Base-by-base conservation (phyloP, 2,797 vertebrate species). In the Falco berigora region DNA sequence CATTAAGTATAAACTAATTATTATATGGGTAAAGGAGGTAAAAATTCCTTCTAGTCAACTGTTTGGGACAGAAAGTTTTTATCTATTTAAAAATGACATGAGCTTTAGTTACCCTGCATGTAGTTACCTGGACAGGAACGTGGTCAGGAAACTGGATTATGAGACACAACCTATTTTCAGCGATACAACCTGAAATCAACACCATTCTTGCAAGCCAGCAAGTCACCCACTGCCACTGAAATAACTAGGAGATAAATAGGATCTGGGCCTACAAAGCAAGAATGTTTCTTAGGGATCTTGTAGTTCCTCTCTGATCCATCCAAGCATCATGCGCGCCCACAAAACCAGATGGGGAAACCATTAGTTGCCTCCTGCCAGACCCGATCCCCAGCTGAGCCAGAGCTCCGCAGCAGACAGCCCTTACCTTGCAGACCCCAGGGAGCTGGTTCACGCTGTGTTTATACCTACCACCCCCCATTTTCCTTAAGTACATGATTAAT, bases 401-500 rank as follows among this genome's bases (percentile, higher is more conserved):
- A 4, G 63, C 52, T 17, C 55, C 3, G 9, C 42, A 50, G 34
- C 23, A 11, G 28, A 2, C 44, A 4, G 24, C 19, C 55, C 55
- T 14, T 5, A 6, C 36, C 30, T 8, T 7, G 2, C 15, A 4
- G 24, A 4, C 9, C 30, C 53, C 53, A 9, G 12, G 52, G 36
- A 49, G 10, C 40, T 12, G 67, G 53, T 71, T 55, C 40, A 24
- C 34, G 8, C 15, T 16, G 3, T 8, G 7, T 9, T 12, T 34
- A 23, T 7, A 11, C 42, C 32, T 9, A 22, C 20, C 10, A 11
- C 58, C 63, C 75, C 5, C 2, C 21, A 1, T 4, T 7, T 8
- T 32, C 64, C 22, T 7, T 18, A 19, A 20, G 22, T 5, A 30
- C 11, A 0, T 1, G 14, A 19, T 7, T 19, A 6, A 38, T 0